Base-by-base conservation (phyloP, 2,113 vertebrate species). In the Cephalopholis sonnerati region DNA sequence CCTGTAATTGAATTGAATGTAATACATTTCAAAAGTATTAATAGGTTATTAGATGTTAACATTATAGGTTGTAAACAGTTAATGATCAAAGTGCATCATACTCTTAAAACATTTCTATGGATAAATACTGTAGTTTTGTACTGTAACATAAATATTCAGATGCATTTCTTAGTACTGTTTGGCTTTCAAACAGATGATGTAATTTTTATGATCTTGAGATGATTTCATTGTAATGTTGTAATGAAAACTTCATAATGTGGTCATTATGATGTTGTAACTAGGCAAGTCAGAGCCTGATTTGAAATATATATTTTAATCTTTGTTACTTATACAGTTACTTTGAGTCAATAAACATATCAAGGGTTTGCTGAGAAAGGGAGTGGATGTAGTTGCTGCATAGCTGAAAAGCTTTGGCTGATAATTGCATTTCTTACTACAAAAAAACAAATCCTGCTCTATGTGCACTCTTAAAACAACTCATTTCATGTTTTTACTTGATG, bases 21-120 rank as follows among this genome's bases (percentile, higher is more conserved):
- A 63, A 62, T 51, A 20, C 55, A 85, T 86, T 91, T 87, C 53
- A 80, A 76, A 83, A 75, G 80, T 91, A 58, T 85, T 73, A 64
- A 75, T 41, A 18, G 6, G 11, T 55, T 55, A 24, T 53, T 69
- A 41, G 29, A n/a, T 77, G 32, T 72, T 69, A 64, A 64, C 13
- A 32, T 72, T 36, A 22, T 29, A 48, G 4, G 0, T 50, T 50
- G 8, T 29, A 46, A 16, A 84, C 66, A 68, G 22, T 41, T 67
- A 72, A 58, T 86, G 24, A 69, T 69, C 8, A 29, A 62, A 68
- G 54, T 7, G 29, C 29, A 7, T 54, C n/a, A 9, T 59, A 46
- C 4, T 55, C 67, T 41, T 39, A 39, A 53, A 62, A 46, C 46
- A 70, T 25, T 22, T 32, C 24, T 64, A 64, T 44, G n/a, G 11